Evolutionary conservation across 2,797 vertebrate species (phyloP).

Genomic region (Pitangus sulphuratus): DNA sequence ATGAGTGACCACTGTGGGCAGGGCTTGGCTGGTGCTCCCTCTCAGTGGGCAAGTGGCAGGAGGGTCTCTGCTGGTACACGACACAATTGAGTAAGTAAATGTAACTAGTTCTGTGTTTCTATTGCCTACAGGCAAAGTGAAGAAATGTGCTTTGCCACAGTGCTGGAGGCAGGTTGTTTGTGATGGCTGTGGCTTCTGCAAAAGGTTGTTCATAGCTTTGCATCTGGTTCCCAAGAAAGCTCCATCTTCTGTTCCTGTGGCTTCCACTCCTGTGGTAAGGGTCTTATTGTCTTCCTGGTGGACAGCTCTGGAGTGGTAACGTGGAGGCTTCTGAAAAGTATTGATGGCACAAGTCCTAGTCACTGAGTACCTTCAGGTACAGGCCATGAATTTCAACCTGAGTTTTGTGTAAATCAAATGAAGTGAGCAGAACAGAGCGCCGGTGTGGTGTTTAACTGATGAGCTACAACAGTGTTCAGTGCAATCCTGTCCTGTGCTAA

Average conservation of each 20-base stretch:
- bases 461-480: not conserved
- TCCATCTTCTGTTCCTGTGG: not conserved
- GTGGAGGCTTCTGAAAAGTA: not conserved
- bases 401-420: not conserved
- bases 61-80: not conserved
- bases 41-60: too few relatives aligned
- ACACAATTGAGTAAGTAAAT: not conserved
- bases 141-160: not conserved
- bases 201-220: not conserved
- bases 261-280: not conserved
- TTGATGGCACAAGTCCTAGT: fast-evolving
- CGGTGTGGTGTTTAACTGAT: not conserved
- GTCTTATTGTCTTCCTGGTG: not conserved
- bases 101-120: not conserved
- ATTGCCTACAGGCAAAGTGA: not conserved
- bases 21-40: not conserved
- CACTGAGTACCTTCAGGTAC: not conserved
- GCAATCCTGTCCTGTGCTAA: not conserved
- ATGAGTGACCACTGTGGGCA: not conserved
- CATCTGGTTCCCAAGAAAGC: not conserved
- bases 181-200: not conserved
- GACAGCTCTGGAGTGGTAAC: not conserved
- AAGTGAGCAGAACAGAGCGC: not conserved
- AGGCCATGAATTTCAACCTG: not conserved
- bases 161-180: not conserved